Conservation (phyloP, 2,888 invertebrate species). For the Sthenelais limicola region DNA sequence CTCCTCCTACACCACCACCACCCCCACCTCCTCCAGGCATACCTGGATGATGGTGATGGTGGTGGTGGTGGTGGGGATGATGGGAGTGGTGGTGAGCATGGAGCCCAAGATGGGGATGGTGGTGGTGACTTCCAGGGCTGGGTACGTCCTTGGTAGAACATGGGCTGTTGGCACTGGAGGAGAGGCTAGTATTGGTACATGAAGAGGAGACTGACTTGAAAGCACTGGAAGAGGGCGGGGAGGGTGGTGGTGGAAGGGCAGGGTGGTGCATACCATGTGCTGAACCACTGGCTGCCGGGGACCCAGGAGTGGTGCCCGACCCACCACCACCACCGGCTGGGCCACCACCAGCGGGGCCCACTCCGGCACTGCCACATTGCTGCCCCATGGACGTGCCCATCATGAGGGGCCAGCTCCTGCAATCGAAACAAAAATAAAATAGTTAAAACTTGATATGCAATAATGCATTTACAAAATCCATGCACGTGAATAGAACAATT, state of each 20-base stretch:
- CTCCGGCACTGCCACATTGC: neutral
- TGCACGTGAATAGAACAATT: too few relatives aligned
- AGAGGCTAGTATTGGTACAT: too few relatives aligned
- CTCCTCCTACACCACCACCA: neutral
- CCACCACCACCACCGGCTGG: neutral
- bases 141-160: slow-evolving; percentile 1
- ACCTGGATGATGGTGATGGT: neutral
- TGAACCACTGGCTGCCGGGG: neutral
- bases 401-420: slow-evolving; percentile 13
- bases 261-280: neutral
- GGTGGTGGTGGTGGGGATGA: neutral
- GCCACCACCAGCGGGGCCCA: neutral
- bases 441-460: neutral
- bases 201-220: slow-evolving; percentile 31
- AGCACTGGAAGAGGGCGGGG: slow-evolving; percentile 15
- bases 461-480: too few relatives aligned
- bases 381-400: slow-evolving; percentile 32
- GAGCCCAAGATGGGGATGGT: neutral
- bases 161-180: too few relatives aligned
- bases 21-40: neutral
- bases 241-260: neutral
- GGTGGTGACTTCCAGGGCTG: neutral
- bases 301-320: neutral
- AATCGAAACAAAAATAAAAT: neutral
- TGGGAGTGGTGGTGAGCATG: neutral